Base-by-base conservation (phyloP, 2,888 invertebrate genomes). In the Serrognathus titanus region DNA sequence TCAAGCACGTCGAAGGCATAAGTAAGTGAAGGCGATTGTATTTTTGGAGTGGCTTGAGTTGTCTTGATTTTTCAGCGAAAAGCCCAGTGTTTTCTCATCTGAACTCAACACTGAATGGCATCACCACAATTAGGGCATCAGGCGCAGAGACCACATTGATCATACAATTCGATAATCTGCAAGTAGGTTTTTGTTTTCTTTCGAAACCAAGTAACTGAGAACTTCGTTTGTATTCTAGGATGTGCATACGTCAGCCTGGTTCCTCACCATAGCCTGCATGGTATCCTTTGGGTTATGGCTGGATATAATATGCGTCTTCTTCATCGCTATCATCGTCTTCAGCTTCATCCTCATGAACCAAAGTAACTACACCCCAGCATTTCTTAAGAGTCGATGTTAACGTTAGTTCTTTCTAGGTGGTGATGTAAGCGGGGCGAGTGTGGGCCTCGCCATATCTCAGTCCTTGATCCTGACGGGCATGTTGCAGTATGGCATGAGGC, bases 31-130 rank as follows among this genome's bases (percentile, higher is more conserved):
- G n/a, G n/a, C n/a, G n/a, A n/a, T n/a, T n/a, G n/a, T 80, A 40
- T 40, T 16, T 10, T 3, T 16, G 3, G 24, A 9, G 9, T 10
- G 5, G 12, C 13, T 48, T 4, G n/a, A n/a, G 11, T 36, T 35
- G 24, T 46, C n/a, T 20, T 20, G n/a, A 7, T 47, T 55, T 12
- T 64, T 75, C 81, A 79, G 90, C 88, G 51, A 85, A 91, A 59
- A 92, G 93, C 78, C 95, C 96, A 0, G 89, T 96, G 0, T 94
- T 94, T 74, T 90, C 92, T 0, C 92, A 94, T 74, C 83, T 95
- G 67, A 89, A 88, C 37, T 87, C 93, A 0, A 87, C 91, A 0
- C 79, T 95, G 5, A 85, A 88, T 60, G 96, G 95, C 1, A 83
- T 96, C 12, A 85, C 89, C 47, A 93, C 93, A 0, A 92, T 96